A percentile compares a stretch with the other conserved stretches of the same genome.
phyloP scores from a whole-genome alignment of 2,113 vertebrate genomes.

The Clarias macrocephalus region DNA sequence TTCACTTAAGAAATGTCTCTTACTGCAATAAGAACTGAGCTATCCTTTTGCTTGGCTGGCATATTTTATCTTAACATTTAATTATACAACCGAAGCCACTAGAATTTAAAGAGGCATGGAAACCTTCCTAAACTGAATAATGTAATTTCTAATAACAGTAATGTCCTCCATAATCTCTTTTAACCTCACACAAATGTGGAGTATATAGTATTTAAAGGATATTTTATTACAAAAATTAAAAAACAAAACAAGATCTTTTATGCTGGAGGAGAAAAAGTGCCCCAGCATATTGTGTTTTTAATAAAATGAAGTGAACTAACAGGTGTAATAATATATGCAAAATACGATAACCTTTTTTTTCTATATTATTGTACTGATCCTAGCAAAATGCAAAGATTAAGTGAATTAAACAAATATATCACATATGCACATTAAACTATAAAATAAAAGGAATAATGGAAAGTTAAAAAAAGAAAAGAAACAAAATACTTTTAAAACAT shows the following conservation, averaged over 20 bases:
- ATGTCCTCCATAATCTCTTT: constrained; percentile 43
- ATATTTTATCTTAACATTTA: constrained; percentile 56
- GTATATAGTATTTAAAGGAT: constrained; percentile 61
- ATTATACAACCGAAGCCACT: constrained; percentile 60
- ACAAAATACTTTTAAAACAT: not conserved
- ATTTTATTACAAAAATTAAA: constrained; percentile 8
- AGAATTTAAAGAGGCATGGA: constrained; percentile 47
- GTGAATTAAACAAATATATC: not conserved
- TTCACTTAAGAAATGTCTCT: constrained; percentile 52
- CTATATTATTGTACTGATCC: not conserved
- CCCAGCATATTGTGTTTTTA: too few relatives aligned
- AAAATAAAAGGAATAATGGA: not conserved
- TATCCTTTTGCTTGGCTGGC: constrained; percentile 54
- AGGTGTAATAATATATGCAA: not conserved
- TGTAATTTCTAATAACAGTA: constrained; percentile 55
- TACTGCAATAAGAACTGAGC: constrained; percentile 52
- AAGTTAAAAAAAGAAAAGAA: not conserved
- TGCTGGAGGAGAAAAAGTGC: not conserved
- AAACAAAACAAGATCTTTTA: constrained; percentile 26
- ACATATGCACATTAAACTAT: not conserved
- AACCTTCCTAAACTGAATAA: constrained; percentile 57
- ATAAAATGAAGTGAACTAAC: not conserved
- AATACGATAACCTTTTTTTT: not conserved
- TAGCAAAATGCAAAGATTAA: not conserved
- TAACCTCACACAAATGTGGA: constrained; percentile 52